Percentiles rank a stretch among this genome's conserved stretches.
Evolutionary conservation across 2,888 invertebrate genomes (phyloP).

Genomic region (Augiades crinisus): DNA sequence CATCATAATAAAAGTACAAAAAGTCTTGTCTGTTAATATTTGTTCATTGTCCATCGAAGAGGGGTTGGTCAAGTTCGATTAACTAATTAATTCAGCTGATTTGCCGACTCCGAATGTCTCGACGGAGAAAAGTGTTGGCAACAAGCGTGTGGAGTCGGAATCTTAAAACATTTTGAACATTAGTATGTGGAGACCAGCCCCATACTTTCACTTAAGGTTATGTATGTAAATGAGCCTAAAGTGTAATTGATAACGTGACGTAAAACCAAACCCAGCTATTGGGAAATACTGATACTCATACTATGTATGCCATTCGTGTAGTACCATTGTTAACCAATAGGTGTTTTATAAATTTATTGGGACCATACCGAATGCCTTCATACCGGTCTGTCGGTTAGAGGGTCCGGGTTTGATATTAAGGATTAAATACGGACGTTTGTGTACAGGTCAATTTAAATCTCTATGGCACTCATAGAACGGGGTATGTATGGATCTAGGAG

Average conservation of each 20-base stretch:
- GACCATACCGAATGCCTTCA: too few species aligned
- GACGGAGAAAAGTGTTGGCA: slow-evolving; percentile 70
- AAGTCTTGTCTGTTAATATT: neutral
- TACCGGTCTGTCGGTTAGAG: too few species aligned
- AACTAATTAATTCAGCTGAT: slow-evolving; percentile 75
- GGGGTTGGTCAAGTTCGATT: slow-evolving; percentile 63
- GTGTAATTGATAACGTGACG: slow-evolving; percentile 72
- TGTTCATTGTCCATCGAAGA: slow-evolving; percentile 56
- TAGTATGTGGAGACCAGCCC: slow-evolving; percentile 69
- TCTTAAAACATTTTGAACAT: slow-evolving; percentile 74
- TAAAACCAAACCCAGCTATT: slow-evolving; percentile 51
- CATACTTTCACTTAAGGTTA: slow-evolving; percentile 78
- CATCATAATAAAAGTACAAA: neutral
- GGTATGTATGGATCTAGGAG: too few species aligned
- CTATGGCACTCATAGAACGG: too few species aligned
- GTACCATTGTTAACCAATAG: neutral
- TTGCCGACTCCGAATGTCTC: slow-evolving; percentile 61
- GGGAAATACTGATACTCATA: slow-evolving; percentile 35
- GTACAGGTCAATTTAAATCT: too few species aligned
- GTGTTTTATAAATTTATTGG: too few species aligned
- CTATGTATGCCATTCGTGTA: neutral
- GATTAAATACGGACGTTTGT: too few species aligned
- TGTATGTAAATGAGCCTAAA: slow-evolving; percentile 72
- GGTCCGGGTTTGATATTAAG: too few species aligned
- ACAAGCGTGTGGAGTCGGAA: slow-evolving; percentile 64